Conservation (phyloP, 2,888 invertebrate genomes). For the Chaetoderma sp. region DNA sequence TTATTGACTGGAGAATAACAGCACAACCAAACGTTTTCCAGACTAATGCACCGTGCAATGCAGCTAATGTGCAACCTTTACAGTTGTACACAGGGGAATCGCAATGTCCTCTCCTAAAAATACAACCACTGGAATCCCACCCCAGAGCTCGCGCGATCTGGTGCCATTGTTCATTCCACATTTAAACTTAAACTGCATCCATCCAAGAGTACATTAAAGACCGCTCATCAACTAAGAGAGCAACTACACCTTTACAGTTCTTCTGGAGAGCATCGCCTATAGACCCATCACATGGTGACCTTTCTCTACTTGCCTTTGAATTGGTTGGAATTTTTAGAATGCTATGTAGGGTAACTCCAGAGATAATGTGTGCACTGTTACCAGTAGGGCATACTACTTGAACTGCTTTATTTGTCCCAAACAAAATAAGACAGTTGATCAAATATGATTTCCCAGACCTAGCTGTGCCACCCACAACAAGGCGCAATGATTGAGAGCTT, state of each 20-base stretch:
- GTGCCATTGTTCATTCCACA: constrained; percentile 14
- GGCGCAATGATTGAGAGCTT: constrained; percentile 20
- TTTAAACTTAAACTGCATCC: constrained; percentile 29
- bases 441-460: constrained; percentile 39
- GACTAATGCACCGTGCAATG: not conserved
- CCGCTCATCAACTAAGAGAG: constrained; percentile 40
- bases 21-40: not conserved
- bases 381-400: constrained; percentile 42
- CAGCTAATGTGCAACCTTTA: not conserved
- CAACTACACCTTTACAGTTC: constrained; percentile 29
- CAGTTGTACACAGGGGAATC: not conserved
- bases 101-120: constrained; percentile 34
- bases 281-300: constrained; percentile 34
- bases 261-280: constrained; percentile 20
- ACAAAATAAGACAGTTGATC: constrained; percentile 37
- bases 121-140: constrained; percentile 40
- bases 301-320: constrained; percentile 23
- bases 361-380: constrained; percentile 40
- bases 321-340: constrained; percentile 38
- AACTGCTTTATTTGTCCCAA: constrained; percentile 27
- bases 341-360: constrained; percentile 36
- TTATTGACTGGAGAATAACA: not conserved
- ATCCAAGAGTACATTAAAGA: constrained; percentile 24
- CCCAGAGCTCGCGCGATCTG: constrained; percentile 22
- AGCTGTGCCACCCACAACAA: constrained; percentile 37